Conservation (phyloP, 2,113 vertebrate species). For the Alaudala cheleensis region DNA sequence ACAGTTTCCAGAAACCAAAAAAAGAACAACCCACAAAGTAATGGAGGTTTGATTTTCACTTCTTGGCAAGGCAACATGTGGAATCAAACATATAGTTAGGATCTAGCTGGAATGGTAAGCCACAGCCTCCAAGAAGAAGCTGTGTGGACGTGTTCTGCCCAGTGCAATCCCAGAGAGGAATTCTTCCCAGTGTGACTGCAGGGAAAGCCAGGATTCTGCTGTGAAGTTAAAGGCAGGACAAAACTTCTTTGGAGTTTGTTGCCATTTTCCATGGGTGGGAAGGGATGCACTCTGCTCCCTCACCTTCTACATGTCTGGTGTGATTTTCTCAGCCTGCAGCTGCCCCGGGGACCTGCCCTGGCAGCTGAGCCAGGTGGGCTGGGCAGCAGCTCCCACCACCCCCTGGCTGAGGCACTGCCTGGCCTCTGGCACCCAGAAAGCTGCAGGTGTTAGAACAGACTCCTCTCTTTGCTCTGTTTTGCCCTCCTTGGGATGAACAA, state of each 20-base stretch:
- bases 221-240: not conserved
- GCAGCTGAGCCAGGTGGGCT: not conserved
- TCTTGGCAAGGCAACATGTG: not conserved
- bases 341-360: not conserved
- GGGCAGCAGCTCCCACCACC: accelerated
- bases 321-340: not conserved
- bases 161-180: not conserved
- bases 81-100: not conserved
- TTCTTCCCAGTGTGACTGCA: not conserved
- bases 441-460: accelerated
- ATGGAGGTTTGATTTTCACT: not conserved
- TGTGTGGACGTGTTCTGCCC: accelerated
- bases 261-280: not conserved
- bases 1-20: slow-evolving; percentile 1
- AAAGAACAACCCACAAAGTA: slow-evolving; percentile 1
- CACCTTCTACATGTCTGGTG: not conserved
- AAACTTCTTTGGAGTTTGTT: not conserved
- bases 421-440: accelerated
- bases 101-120: not conserved
- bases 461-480: not conserved
- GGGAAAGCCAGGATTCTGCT: not conserved
- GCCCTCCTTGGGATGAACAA: not conserved
- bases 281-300: not conserved
- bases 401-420: accelerated
- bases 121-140: not conserved